These are phyloP conservation scores for Rugalucina vietnamica DNA, from an alignment of 2,888 invertebrate species.

Conservation along the genomic window DNA sequence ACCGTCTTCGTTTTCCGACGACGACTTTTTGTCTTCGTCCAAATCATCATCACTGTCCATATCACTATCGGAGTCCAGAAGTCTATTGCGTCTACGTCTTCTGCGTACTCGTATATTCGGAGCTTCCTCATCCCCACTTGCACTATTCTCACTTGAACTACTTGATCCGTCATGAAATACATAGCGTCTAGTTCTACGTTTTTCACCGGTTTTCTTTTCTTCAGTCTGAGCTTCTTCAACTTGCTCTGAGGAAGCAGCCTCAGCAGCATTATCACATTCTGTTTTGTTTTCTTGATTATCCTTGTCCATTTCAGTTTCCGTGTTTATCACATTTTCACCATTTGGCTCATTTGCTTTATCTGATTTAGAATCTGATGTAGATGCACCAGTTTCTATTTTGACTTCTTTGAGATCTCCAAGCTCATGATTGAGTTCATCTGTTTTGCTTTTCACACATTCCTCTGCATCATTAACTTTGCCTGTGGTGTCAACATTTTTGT, in stretches of 20 bases:
- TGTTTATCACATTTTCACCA: background rate
- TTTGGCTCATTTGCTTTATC: background rate
- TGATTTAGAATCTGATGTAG: background rate
- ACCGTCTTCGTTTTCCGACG: constrained; percentile 59
- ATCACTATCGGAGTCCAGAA: constrained; percentile 31
- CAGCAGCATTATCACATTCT: constrained; percentile 7
- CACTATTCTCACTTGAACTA: constrained; percentile 17
- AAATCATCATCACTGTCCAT: constrained; percentile 44
- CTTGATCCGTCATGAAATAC: background rate
- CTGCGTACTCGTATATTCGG: background rate
- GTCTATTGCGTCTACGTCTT: background rate
- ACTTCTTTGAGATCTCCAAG: background rate
- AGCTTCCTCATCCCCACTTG: background rate
- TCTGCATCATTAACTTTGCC: background rate
- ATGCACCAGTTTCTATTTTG: background rate
- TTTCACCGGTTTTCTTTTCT: background rate
- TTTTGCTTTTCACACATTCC: background rate
- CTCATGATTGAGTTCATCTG: too few relatives aligned
- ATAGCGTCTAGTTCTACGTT: constrained; percentile 3
- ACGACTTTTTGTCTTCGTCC: constrained; percentile 19
- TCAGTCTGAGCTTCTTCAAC: background rate
- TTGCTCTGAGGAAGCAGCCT: constrained; percentile 4
- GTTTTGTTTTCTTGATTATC: background rate
- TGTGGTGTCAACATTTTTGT: background rate
- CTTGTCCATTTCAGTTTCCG: background rate